Evolutionary conservation across 2,888 invertebrate species (phyloP).

Genomic region (Amblyjoppa fuscipennis): DNA sequence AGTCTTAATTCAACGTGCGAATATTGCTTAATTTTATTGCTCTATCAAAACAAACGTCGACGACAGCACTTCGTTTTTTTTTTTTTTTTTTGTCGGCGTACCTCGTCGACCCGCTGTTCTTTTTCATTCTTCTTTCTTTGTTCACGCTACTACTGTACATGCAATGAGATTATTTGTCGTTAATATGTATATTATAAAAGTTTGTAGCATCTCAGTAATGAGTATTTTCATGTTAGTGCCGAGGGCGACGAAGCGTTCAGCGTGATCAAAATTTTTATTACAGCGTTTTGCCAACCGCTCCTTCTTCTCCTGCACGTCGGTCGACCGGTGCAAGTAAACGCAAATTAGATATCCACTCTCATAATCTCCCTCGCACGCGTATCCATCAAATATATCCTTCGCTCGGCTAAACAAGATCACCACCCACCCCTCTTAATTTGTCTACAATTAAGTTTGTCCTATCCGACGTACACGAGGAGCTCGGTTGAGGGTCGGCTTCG

Average conservation of each 20-base stretch:
- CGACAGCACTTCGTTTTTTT: constrained; percentile 28
- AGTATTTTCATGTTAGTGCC: constrained; percentile 49
- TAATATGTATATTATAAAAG: constrained; percentile 78
- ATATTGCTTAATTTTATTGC: constrained; percentile 80
- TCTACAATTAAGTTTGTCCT: constrained; percentile 18
- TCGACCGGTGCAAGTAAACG: constrained; percentile 43
- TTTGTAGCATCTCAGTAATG: constrained; percentile 66
- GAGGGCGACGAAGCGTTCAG: constrained; percentile 62
- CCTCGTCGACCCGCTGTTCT: constrained; percentile 20
- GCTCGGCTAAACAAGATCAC: neutral
- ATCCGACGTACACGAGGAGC: constrained; percentile 30
- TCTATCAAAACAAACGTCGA: constrained; percentile 64
- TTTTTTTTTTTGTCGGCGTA: neutral
- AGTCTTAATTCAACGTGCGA: constrained; percentile 49
- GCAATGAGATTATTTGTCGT: constrained; percentile 74
- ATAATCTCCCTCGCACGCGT: neutral
- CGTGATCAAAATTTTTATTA: constrained; percentile 64
- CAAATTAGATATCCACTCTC: constrained; percentile 13
- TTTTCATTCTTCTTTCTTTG: neutral
- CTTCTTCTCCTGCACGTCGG: constrained; percentile 17
- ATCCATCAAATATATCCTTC: constrained; percentile 11
- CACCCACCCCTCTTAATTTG: neutral
- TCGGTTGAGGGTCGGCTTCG: constrained; percentile 16
- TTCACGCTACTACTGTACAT: constrained; percentile 73
- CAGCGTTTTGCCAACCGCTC: constrained; percentile 17